Conservation (phyloP, 37 sponge, comb jelly and placozoan genomes). For the Spongilla lacustris region DNA sequence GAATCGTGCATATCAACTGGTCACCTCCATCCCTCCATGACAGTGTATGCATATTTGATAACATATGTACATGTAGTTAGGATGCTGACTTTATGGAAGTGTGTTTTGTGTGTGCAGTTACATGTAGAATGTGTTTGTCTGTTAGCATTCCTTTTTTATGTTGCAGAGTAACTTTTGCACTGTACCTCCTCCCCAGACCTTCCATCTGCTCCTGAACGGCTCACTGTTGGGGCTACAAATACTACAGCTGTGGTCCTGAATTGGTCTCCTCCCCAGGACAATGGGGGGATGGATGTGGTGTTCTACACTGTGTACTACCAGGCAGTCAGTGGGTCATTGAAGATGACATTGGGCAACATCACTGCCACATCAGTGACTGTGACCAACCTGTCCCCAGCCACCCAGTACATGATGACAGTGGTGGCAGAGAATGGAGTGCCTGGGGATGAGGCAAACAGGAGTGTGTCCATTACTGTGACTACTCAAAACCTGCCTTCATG, state of each 20-base stretch:
- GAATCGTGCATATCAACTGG: too few species aligned
- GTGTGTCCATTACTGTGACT: too few species aligned
- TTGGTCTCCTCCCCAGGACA: neutral
- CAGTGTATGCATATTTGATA: too few species aligned
- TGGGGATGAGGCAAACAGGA: neutral
- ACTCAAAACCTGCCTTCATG: too few species aligned
- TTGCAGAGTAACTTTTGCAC: too few species aligned
- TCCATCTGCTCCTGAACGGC: neutral
- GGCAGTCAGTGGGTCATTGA: too few species aligned
- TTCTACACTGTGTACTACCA: slow-evolving; percentile 73
- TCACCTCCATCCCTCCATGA: too few species aligned
- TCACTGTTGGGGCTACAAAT: neutral
- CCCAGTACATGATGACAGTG: neutral
- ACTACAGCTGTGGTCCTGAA: neutral
- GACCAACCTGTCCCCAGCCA: neutral
- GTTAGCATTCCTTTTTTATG: too few species aligned
- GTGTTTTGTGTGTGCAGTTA: too few species aligned
- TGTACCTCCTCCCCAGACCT: neutral
- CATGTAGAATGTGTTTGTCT: too few species aligned
- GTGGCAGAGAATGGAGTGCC: neutral
- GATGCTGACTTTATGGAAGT: too few species aligned
- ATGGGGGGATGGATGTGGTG: slow-evolving; percentile 85
- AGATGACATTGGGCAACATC: neutral
- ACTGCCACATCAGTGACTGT: neutral
- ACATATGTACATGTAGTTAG: too few species aligned